Conservation (phyloP, 2,888 invertebrate genomes). For the Terebella lapidaria region DNA sequence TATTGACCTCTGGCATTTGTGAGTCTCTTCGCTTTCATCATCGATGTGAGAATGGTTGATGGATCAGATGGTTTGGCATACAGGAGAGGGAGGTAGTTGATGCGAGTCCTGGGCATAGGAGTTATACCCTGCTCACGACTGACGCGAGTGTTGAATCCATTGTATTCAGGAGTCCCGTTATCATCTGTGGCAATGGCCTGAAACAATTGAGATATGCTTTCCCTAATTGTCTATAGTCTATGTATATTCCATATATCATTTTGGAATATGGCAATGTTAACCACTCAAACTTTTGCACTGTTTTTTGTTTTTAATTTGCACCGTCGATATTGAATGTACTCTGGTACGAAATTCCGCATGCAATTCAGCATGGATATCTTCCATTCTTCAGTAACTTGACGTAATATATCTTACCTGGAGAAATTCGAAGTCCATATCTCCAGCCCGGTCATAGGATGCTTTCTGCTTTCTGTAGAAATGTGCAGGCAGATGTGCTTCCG, state of each 20-base stretch:
- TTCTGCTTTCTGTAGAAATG: neutral
- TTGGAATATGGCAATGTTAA: too few relatives aligned
- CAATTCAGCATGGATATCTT: too few relatives aligned
- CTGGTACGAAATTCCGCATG: too few relatives aligned
- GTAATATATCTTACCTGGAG: neutral
- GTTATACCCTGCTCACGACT: conserved; percentile 10
- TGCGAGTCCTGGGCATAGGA: conserved; percentile 10
- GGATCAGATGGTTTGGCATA: conserved; percentile 21
- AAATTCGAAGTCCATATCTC: conserved; percentile 2
- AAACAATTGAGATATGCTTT: neutral
- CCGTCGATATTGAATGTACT: too few relatives aligned
- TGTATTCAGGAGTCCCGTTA: conserved; percentile 3
- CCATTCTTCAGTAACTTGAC: too few relatives aligned
- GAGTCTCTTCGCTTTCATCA: conserved; percentile 16
- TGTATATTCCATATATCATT: too few relatives aligned
- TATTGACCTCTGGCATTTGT: conserved; percentile 13
- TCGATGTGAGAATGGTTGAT: conserved; percentile 19
- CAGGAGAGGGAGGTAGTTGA: conserved; percentile 20
- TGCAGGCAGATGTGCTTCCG: neutral
- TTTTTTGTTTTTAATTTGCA: neutral
- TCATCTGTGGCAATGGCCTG: neutral
- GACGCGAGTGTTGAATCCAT: neutral
- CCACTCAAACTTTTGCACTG: neutral
- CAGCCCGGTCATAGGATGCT: neutral
- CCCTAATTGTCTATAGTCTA: too few relatives aligned